Percentiles rank a stretch among this genome's conserved stretches.
Conservation (phyloP, 1,140 invertebrate genomes). For the Drosophila insularis region DNA sequence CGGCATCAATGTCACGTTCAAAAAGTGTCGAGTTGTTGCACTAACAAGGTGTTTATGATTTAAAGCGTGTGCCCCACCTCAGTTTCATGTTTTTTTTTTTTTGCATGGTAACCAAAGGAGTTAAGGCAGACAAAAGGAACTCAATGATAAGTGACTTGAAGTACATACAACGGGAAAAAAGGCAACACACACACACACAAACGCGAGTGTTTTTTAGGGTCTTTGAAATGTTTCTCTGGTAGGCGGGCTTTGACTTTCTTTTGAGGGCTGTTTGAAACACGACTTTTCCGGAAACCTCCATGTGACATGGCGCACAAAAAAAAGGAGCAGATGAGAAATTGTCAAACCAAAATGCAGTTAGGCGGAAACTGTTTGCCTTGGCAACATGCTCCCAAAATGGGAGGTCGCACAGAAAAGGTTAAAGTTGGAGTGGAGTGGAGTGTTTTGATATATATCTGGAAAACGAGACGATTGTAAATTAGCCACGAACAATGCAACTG, state of each 20-base stretch:
- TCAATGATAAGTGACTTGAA: constrained; percentile 61
- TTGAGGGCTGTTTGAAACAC: constrained; percentile 39
- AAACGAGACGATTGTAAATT: constrained; percentile 41
- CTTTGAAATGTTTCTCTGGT: constrained; percentile 36
- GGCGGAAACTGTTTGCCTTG: constrained; percentile 63
- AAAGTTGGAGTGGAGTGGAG: background rate
- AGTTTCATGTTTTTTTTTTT: background rate
- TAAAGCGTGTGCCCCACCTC: constrained; percentile 42
- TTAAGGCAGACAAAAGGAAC: constrained; percentile 66
- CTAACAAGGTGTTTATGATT: constrained; percentile 80
- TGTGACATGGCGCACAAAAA: background rate
- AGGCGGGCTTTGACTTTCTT: constrained; percentile 25
- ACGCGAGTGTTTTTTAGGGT: background rate
- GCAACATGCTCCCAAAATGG: background rate
- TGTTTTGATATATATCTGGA: background rate
- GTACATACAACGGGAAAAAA: constrained; percentile 42
- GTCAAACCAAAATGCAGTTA: constrained; percentile 69
- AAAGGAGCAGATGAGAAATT: constrained; percentile 42
- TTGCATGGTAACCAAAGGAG: background rate
- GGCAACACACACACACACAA: constrained; percentile 27
- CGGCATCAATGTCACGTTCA: constrained; percentile 82
- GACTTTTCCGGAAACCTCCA: constrained; percentile 18
- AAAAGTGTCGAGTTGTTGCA: constrained; percentile 63
- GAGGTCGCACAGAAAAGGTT: constrained; percentile 30
- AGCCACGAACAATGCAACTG: constrained; percentile 33